Evolutionary conservation across 2,888 invertebrate species (phyloP), one percentile per base, ranked within the genome.

Genomic region (Ashinkailepas kermadecensis): DNA sequence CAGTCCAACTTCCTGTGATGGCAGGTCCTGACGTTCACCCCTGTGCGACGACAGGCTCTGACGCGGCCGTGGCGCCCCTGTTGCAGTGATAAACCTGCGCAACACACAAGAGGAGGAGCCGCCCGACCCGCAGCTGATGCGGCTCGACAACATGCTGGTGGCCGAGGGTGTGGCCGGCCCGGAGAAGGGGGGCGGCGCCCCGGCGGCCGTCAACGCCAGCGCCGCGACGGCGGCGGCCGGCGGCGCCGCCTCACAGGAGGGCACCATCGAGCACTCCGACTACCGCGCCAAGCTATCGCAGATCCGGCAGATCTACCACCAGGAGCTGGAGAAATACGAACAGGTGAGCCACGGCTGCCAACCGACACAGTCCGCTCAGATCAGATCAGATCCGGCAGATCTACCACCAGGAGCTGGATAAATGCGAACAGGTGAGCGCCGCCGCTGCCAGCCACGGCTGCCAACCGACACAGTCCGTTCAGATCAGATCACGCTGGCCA

Each of bases 261-360:
- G 96, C 89, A 96, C 97, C 86, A 97, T 97, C 87, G 99, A 99
- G 89, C 99, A 99, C 89, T 97, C 99, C 83, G 99, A 99, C 89
- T 99, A 99, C 90, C 92, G 99, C 86, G 97, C 97, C 86, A 99
- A 99, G 89, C 91, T 99, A 86, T 95, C 97, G 21, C 99, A 99
- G 90, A 99, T 99, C 88, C 92, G 99, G 83, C 96, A 96, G 89
- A 99, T 99, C 86, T 99, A 99, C 89, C 98, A 99, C 89, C 96
- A 97, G 89, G 99, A 99, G 89, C 89, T 99, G 87, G 97, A 98
- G 89, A 99, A 99, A 91, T 99, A 99, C 87, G 98, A 99, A 59
- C 59, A 59, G 59, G 59, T 59, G 15, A 59, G 59, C 11, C 59
- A 59, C 15, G 59, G 11, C 59, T 39, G 74, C 7, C 6, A 0